Percentiles rank a stretch among this genome's conserved stretches.
Conservation (phyloP, 2,113 vertebrate genomes). For the Colius striatus region DNA sequence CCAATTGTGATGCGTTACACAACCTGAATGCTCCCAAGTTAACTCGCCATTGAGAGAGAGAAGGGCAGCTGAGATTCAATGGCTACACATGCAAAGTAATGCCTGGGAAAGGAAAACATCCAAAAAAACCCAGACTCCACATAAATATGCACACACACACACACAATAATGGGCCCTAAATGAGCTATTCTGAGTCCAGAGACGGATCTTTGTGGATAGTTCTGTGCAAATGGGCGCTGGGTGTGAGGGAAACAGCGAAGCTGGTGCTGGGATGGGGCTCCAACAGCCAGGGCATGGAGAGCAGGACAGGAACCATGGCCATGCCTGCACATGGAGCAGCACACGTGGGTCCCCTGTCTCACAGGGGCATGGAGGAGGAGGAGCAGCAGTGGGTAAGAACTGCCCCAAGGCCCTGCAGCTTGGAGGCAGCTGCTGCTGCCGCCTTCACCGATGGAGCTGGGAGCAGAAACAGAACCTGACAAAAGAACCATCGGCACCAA, state of each 20-base stretch:
- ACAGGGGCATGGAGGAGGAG: neutral
- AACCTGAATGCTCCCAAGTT: neutral
- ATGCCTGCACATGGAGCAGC: fast-evolving
- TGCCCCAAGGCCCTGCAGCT: neutral
- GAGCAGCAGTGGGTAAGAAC: neutral
- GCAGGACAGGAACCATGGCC: neutral
- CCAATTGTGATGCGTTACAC: neutral
- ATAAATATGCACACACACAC: neutral
- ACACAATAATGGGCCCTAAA: neutral
- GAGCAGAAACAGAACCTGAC: neutral
- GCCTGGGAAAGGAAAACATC: neutral
- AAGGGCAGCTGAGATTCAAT: neutral
- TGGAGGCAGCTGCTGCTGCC: neutral
- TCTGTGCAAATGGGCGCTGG: fast-evolving
- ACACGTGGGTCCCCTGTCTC: fast-evolving
- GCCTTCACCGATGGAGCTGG: neutral
- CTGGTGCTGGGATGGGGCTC: neutral
- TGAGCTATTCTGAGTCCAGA: neutral
- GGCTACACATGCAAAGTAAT: neutral
- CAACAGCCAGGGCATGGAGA: neutral
- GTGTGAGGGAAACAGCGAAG: neutral
- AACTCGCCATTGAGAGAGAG: neutral
- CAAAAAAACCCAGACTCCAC: neutral
- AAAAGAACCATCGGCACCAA: neutral
- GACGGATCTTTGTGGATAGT: neutral